These are phyloP conservation scores for Labeo calbasu DNA, from an alignment of 2,797 vertebrate genomes.

Conservation along the genomic window DNA sequence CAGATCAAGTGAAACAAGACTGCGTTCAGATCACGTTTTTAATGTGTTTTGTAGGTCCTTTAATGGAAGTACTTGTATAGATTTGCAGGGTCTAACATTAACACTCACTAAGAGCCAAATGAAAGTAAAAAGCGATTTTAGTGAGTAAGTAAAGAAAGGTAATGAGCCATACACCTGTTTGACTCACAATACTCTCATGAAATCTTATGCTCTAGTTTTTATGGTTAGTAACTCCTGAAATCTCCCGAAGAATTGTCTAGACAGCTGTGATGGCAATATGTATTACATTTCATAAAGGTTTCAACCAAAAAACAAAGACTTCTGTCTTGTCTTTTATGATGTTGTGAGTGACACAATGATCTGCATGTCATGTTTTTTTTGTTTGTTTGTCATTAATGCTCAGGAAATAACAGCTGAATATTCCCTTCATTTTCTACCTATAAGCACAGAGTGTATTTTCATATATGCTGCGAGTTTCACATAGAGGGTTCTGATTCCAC, in stretches of 20 bases:
- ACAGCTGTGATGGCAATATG: neutral
- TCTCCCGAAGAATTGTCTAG: too few species aligned
- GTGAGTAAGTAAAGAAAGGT: neutral
- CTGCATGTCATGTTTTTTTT: too few species aligned
- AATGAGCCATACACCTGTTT: neutral
- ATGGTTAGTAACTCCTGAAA: neutral
- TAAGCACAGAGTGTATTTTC: too few species aligned
- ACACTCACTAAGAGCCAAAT: neutral
- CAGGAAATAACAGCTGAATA: too few species aligned
- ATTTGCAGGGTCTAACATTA: neutral
- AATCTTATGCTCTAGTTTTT: too few species aligned
- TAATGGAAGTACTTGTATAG: neutral
- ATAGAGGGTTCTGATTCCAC: neutral
- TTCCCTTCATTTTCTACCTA: too few species aligned
- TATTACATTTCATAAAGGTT: neutral
- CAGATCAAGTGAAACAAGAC: neutral
- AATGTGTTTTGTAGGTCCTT: neutral
- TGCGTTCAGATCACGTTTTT: neutral
- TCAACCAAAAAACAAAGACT: neutral
- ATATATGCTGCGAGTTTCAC: neutral
- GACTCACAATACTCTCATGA: neutral
- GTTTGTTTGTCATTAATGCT: too few species aligned
- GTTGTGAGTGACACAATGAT: neutral
- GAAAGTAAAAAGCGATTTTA: neutral
- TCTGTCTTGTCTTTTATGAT: neutral